phyloP scores from a whole-genome alignment of 2,113 vertebrate genomes.

The Myotis yumanensis region DNA sequence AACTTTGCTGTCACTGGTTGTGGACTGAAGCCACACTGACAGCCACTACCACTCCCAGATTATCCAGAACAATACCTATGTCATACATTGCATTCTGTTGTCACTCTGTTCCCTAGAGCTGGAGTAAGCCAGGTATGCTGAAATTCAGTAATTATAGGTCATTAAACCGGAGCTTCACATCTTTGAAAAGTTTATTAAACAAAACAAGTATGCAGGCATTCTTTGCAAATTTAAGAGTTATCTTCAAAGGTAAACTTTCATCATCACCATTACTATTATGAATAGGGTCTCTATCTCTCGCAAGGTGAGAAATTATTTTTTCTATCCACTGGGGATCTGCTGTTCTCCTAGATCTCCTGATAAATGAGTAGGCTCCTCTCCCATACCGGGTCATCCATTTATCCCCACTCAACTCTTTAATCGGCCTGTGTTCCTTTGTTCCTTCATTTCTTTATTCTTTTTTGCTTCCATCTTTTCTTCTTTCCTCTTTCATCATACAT shows the following conservation, averaged over 20 bases:
- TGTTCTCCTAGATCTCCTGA: neutral
- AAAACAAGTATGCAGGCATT: neutral
- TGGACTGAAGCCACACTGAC: neutral
- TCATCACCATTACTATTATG: neutral
- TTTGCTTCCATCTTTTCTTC: neutral
- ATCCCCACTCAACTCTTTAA: neutral
- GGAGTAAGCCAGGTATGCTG: neutral
- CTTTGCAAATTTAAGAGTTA: neutral
- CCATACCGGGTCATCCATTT: neutral
- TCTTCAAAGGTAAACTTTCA: constrained; percentile 10
- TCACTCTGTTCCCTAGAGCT: neutral
- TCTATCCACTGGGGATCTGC: neutral
- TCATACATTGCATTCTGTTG: neutral
- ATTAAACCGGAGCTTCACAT: neutral
- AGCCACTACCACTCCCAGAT: neutral
- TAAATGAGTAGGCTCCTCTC: neutral
- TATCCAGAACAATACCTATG: neutral
- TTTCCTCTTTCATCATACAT: neutral
- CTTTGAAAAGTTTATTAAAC: neutral
- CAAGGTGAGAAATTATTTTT: neutral
- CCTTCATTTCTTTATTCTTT: too few relatives aligned
- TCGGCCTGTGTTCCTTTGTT: neutral
- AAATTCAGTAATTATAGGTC: neutral
- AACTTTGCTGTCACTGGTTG: neutral
- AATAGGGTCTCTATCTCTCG: neutral